Conservation (phyloP, 2,888 invertebrate genomes). For the Ceramica pisi region DNA sequence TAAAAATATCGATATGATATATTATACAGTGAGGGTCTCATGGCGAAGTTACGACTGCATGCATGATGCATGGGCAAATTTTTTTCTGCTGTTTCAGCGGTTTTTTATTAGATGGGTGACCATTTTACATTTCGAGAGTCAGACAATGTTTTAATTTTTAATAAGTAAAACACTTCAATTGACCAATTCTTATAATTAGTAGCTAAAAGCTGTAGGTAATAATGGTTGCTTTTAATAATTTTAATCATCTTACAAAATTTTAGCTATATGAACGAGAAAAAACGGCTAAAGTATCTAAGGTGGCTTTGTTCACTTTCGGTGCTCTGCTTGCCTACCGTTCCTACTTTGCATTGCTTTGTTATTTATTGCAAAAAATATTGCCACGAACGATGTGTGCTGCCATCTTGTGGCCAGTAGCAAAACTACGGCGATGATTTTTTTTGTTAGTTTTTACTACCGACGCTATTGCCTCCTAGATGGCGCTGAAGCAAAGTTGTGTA, state of each 20-base stretch:
- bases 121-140: neutral
- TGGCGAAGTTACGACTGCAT: neutral
- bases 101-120: neutral
- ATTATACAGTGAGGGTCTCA: neutral
- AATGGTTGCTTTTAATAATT: no score
- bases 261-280: neutral
- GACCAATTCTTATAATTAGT: no score
- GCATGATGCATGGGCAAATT: neutral
- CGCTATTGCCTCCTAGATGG: slow-evolving; percentile 46
- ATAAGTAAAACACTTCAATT: neutral
- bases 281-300: no score
- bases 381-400: neutral
- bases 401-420: slow-evolving; percentile 52
- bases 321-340: neutral
- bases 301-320: neutral
- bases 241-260: neutral
- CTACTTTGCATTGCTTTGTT: neutral
- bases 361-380: no score
- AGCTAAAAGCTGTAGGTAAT: no score
- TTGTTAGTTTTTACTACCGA: neutral
- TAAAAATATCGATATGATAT: slow-evolving; percentile 12
- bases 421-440: slow-evolving; percentile 63
- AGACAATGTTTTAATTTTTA: neutral
- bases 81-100: neutral
- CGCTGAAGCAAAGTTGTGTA: slow-evolving; percentile 7